Conservation (phyloP, 2,888 invertebrate genomes). For the Catocala sponsa region DNA sequence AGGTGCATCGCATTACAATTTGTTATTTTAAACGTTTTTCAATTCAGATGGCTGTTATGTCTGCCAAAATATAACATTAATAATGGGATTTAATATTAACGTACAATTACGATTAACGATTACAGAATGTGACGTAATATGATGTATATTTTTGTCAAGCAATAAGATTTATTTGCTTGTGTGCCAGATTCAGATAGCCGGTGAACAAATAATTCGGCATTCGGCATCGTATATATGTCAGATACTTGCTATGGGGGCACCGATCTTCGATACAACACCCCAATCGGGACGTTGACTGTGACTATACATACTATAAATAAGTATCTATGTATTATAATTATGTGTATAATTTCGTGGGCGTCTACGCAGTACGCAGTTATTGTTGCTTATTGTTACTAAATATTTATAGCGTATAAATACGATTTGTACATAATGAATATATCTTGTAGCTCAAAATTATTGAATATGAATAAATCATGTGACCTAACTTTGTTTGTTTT, state of each 20-base stretch:
- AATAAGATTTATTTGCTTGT: slow-evolving; percentile 23
- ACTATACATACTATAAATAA: slow-evolving; percentile 10
- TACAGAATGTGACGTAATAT: slow-evolving; percentile 36
- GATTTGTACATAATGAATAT: slow-evolving; percentile 80
- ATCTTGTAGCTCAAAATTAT: slow-evolving; percentile 82
- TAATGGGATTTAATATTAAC: slow-evolving; percentile 14
- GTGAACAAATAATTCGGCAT: slow-evolving; percentile 23
- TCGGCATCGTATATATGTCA: neutral
- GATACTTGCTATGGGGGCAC: too few relatives aligned
- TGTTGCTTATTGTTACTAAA: slow-evolving; percentile 85
- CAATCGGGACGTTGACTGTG: slow-evolving; percentile 14
- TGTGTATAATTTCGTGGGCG: slow-evolving; percentile 42
- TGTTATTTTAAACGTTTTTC: too few relatives aligned
- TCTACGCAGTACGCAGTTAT: slow-evolving; percentile 63
- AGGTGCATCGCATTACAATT: neutral
- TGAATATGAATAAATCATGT: slow-evolving; percentile 74
- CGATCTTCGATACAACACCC: neutral
- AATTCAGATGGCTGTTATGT: too few relatives aligned
- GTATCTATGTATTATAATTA: slow-evolving; percentile 38
- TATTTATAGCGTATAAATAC: slow-evolving; percentile 72
- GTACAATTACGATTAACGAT: slow-evolving; percentile 25
- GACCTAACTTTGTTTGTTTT: slow-evolving; percentile 55
- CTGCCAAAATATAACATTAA: slow-evolving; percentile 8
- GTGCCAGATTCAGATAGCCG: slow-evolving; percentile 17
- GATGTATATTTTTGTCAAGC: slow-evolving; percentile 37